Evolutionary conservation across 2,113 vertebrate species (phyloP).

Genomic region (Halichoeres trimaculatus): DNA sequence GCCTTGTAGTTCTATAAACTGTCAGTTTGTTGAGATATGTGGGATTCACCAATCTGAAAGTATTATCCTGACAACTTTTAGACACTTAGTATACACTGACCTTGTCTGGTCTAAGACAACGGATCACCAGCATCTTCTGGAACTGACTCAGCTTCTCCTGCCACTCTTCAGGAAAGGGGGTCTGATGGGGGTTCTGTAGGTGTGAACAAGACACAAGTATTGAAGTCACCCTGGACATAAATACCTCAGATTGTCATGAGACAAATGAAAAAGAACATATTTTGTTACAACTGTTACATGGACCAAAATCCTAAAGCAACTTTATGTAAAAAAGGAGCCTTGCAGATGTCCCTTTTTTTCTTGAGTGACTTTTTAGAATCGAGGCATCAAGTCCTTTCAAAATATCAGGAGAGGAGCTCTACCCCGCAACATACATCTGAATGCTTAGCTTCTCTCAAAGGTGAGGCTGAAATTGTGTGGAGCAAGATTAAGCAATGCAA

Average conservation of each 20-base stretch:
- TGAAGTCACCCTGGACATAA: not conserved
- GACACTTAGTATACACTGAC: constrained; percentile 53
- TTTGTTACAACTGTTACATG: not conserved
- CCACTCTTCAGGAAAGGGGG: constrained; percentile 84
- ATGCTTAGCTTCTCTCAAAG: constrained; percentile 1
- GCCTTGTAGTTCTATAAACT: not conserved
- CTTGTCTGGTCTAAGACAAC: constrained; percentile 90
- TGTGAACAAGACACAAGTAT: not conserved
- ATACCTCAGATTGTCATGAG: not conserved
- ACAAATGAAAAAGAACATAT: too few species aligned
- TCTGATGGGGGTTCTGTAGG: constrained; percentile 84
- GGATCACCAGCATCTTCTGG: constrained; percentile 89
- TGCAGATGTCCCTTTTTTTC: not conserved
- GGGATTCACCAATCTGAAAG: too few species aligned
- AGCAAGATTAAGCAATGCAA: constrained; percentile 65
- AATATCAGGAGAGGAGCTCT: constrained; percentile 14
- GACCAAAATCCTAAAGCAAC: not conserved
- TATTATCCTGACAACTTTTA: not conserved
- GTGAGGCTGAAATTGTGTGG: constrained; percentile 24
- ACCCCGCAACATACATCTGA: constrained; percentile 26
- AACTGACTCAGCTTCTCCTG: constrained; percentile 82
- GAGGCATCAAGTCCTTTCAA: constrained; percentile 11
- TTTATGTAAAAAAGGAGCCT: too few species aligned
- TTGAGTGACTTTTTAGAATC: constrained; percentile 11
- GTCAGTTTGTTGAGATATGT: not conserved